Base-by-base conservation (phyloP, 2,888 invertebrate species). In the Leptinotarsa haldemani region DNA sequence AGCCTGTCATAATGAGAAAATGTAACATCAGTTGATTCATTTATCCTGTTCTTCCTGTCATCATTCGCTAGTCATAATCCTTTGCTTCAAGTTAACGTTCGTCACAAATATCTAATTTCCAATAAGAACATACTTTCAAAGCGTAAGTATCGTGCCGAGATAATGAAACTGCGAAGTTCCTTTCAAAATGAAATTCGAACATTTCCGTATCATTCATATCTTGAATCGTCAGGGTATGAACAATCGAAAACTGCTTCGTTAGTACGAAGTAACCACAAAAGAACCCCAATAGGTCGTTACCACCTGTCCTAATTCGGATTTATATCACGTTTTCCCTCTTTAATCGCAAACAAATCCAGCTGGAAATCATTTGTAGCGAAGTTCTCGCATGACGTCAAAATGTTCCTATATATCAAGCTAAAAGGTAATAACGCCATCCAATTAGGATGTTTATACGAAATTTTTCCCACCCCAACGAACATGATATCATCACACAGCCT, bases 391-490 rank as follows among this genome's bases (percentile, higher is more conserved):
- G 56, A 69, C 63, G 63, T 22, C 40, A 64, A 67, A 69, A 73
- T 69, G 74, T 68, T 67, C 63, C 70, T 50, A 64, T 77, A 74
- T 70, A 75, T 77, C 75, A 77, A 71, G 77, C 69, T 70, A 69
- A 75, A 71, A 70, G 74, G 71, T 74, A 76, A 76, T 78, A 74
- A 76, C 74, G 76, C 72, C 76, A 75, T 78, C 76, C 76, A 78
- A 78, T 78, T 78, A 78, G 73, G 71, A 72, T 75, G 71, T 74
- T 77, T 73, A 74, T 73, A 71, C 56, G 71, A 65, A 73, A 70
- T 72, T 75, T 71, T 71, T 50, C 65, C 66, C 73, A 56, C 74
- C 74, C 73, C 74, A 52, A 70, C 67, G 53, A 67, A 61, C 69
- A 71, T 71, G 74, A 74, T 74, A 69, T 74, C 74, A 74, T 71